Conservation (phyloP, 2,797 vertebrate species). For the Taenioides sp. region DNA sequence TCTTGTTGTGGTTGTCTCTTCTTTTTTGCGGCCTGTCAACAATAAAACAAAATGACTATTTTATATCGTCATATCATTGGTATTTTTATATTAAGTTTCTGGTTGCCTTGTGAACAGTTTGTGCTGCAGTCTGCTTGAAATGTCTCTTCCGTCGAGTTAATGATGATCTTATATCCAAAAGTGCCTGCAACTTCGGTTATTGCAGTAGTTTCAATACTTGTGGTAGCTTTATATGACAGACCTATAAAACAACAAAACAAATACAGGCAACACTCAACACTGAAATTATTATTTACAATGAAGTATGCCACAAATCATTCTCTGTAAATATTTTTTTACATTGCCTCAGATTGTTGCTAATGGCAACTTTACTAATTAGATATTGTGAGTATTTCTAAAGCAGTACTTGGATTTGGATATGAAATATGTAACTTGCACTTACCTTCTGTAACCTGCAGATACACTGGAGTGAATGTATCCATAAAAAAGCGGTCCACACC, state of each 20-base stretch:
- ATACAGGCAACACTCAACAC: not conserved
- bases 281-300: not conserved
- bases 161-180: not conserved
- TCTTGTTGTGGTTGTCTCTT: not conserved
- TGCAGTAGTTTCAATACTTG: not conserved
- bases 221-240: not conserved
- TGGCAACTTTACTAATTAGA: too few relatives aligned
- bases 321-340: too few relatives aligned
- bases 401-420: not conserved
- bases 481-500: slow-evolving; percentile 25
- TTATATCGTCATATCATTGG: not conserved
- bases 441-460: slow-evolving; percentile 46
- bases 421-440: not conserved
- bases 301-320: not conserved
- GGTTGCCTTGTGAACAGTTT: slow-evolving; percentile 26
- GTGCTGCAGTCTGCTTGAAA: not conserved
- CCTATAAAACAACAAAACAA: not conserved
- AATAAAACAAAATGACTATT: not conserved
- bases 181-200: slow-evolving; percentile 28
- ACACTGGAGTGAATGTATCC: slow-evolving; percentile 34
- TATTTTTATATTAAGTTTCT: not conserved
- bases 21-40: not conserved
- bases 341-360: too few relatives aligned
- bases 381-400: too few relatives aligned
- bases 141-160: slow-evolving; percentile 6